A percentile compares a stretch with the other conserved stretches of the same genome.
Evolutionary conservation across 2,888 invertebrate species (phyloP).

Genomic region (Hofmannophila pseudospretella): DNA sequence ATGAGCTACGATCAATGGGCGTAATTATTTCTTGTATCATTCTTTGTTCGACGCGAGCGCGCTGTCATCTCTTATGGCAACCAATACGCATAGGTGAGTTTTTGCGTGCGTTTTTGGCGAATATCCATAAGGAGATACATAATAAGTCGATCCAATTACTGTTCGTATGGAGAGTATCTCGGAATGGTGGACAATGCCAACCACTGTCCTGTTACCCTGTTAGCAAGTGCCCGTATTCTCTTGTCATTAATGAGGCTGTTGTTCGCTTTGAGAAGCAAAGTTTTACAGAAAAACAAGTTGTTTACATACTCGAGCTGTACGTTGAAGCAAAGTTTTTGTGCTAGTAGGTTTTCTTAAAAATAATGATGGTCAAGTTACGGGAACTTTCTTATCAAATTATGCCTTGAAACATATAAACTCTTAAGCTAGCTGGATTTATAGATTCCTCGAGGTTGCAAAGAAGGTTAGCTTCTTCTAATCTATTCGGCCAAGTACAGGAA

Average conservation of each 20-base stretch:
- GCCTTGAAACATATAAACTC: too few species aligned
- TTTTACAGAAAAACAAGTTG: conserved; percentile 7
- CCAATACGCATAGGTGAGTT: conserved; percentile 27
- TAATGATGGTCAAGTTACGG: too few species aligned
- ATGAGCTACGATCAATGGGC: conserved; percentile 73
- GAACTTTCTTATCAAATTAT: too few species aligned
- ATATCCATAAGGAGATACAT: conserved; percentile 48
- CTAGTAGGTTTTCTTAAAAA: too few species aligned
- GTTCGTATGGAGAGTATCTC: conserved; percentile 18
- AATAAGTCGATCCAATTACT: conserved; percentile 43
- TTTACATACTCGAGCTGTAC: too few species aligned
- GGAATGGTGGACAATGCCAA: conserved; percentile 49
- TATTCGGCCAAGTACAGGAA: too few species aligned
- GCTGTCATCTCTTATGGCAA: conserved; percentile 57
- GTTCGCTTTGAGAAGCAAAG: conserved; percentile 1
- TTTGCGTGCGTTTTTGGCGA: conserved; percentile 60
- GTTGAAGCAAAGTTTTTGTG: too few species aligned
- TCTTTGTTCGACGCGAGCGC: conserved; percentile 58
- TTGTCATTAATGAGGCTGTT: conserved; percentile 13
- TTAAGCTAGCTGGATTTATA: too few species aligned
- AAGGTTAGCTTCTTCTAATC: too few species aligned
- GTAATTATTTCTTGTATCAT: conserved; percentile 74
- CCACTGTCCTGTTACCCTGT: conserved; percentile 24
- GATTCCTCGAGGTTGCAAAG: too few species aligned
- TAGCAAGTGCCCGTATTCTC: conserved; percentile 29